Conservation (phyloP, 2,113 vertebrate genomes). For the Burhinus oedicnemus region DNA sequence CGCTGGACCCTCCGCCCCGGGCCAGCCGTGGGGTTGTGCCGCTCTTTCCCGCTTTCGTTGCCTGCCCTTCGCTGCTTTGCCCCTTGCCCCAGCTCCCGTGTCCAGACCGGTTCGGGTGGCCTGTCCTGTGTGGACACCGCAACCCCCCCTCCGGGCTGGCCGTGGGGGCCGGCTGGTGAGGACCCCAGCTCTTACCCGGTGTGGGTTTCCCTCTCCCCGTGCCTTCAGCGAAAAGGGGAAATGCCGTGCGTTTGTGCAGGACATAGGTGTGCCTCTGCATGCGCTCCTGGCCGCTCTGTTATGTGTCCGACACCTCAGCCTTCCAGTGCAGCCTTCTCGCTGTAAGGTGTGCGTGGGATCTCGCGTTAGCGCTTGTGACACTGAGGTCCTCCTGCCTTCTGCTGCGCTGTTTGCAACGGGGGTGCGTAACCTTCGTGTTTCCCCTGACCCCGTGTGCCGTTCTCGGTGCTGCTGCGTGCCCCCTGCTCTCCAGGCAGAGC, state of each 20-base stretch:
- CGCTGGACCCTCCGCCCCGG: too few species aligned
- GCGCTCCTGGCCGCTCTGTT: rapidly evolving
- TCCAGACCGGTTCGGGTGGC: background rate
- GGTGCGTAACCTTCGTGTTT: rapidly evolving
- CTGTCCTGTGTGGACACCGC: background rate
- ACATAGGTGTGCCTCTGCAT: rapidly evolving
- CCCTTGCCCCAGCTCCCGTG: background rate
- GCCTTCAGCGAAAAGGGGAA: background rate
- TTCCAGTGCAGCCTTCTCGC: background rate
- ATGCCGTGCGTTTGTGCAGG: rapidly evolving
- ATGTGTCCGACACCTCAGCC: rapidly evolving
- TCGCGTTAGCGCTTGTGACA: rapidly evolving
- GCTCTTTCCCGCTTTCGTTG: background rate
- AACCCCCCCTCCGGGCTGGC: background rate
- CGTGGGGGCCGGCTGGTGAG: background rate
- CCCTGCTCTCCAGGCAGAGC: rapidly evolving
- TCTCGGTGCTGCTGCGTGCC: rapidly evolving
- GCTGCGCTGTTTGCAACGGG: background rate
- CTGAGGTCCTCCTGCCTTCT: background rate
- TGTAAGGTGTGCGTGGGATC: rapidly evolving
- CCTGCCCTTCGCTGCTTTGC: too few species aligned
- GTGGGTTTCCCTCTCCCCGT: background rate
- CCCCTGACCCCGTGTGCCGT: rapidly evolving
- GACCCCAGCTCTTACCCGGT: rapidly evolving
- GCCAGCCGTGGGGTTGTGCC: background rate